Evolutionary conservation across 2,888 invertebrate species (phyloP).

Genomic region (Smittia sp.): DNA sequence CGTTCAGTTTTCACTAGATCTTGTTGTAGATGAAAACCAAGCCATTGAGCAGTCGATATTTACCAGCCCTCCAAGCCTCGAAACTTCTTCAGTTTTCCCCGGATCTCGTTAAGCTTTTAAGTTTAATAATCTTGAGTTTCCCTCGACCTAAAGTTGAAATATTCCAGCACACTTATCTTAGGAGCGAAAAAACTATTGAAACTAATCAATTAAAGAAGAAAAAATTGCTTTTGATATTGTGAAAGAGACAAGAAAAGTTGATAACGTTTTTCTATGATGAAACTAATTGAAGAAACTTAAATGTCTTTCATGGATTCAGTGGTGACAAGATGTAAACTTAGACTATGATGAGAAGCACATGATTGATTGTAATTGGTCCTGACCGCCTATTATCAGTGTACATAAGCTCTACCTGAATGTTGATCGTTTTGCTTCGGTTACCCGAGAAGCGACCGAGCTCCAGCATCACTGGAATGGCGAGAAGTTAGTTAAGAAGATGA

Average conservation of each 20-base stretch:
- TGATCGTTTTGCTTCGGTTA: background rate
- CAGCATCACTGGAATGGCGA: no score
- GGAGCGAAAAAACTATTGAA: background rate
- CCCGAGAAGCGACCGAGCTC: no score
- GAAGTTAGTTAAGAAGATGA: no score
- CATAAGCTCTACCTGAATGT: conserved; percentile 28
- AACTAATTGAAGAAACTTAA: background rate
- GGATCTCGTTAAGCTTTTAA: no score
- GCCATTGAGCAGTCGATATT: no score
- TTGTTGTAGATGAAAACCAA: no score
- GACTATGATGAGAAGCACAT: background rate
- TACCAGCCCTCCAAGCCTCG: no score
- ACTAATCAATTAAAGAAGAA: conserved; percentile 32
- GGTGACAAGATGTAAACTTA: conserved; percentile 22
- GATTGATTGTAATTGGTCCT: background rate
- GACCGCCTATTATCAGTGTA: background rate
- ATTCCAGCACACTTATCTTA: background rate
- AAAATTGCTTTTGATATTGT: conserved; percentile 27
- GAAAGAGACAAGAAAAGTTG: background rate
- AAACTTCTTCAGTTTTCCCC: no score
- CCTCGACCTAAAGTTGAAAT: no score
- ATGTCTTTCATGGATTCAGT: conserved; percentile 37
- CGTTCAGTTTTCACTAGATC: no score
- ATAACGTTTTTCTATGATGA: conserved; percentile 3
- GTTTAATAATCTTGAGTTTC: no score